phyloP scores from a whole-genome alignment of 1,140 invertebrate genomes.

The Drosophila guanche region DNA sequence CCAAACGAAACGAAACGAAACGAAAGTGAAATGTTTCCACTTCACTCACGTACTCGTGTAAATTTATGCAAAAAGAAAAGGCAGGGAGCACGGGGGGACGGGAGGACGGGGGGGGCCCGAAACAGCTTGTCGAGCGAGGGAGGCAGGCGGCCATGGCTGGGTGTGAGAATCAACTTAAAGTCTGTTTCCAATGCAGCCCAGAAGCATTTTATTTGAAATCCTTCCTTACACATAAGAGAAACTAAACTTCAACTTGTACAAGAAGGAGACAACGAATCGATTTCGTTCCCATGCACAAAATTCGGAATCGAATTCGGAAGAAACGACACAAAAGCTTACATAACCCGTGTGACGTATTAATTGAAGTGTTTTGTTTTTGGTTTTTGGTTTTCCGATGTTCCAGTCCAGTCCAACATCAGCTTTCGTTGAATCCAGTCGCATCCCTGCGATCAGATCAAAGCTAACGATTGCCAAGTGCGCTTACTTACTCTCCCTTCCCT shows the following conservation, averaged over 20 bases:
- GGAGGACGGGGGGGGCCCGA: background rate
- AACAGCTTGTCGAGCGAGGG: no score
- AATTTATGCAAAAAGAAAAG: constrained; percentile 51
- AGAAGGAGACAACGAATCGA: background rate
- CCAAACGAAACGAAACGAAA: constrained; percentile 30
- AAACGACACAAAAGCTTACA: constrained; percentile 49
- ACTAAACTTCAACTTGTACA: constrained; percentile 16
- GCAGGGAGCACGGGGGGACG: background rate
- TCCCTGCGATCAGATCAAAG: constrained; percentile 32
- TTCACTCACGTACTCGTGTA: constrained; percentile 47
- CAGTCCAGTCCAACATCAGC: no score
- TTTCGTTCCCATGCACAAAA: constrained; percentile 3
- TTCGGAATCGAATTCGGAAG: constrained; percentile 20
- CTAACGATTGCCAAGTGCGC: constrained; percentile 41
- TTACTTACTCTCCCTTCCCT: constrained; percentile 45
- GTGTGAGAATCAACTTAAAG: constrained; percentile 22
- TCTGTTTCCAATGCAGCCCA: no score
- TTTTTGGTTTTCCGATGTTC: constrained; percentile 3
- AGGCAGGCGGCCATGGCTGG: background rate
- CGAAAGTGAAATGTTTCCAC: constrained; percentile 71
- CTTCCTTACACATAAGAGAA: no score
- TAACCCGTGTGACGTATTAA: constrained; percentile 72
- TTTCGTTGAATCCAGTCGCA: constrained; percentile 23
- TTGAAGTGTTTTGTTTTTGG: constrained; percentile 55
- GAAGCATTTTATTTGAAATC: no score